These are phyloP conservation scores for Hydropotes inermis DNA, from an alignment of 2,113 vertebrate genomes.

Conservation along the genomic window DNA sequence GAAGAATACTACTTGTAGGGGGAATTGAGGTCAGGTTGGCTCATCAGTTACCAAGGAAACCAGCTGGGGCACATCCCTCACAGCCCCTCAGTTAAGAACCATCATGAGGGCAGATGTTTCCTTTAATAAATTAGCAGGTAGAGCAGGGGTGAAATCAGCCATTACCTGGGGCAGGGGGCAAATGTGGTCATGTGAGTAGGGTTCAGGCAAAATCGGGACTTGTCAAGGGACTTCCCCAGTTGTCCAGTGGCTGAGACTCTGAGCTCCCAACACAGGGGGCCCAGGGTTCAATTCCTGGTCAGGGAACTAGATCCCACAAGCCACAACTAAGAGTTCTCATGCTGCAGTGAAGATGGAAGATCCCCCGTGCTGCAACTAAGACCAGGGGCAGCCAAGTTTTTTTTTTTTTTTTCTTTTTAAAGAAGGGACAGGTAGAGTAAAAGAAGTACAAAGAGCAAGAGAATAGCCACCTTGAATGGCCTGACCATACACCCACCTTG, in stretches of 20 bases:
- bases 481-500: neutral
- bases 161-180: neutral
- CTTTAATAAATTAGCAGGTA: neutral
- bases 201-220: neutral
- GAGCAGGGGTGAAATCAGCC: neutral
- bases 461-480: neutral
- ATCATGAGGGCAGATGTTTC: neutral
- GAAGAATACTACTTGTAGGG: neutral
- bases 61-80: neutral
- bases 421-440: neutral
- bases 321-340: neutral
- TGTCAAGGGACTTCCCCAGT: neutral
- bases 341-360: neutral
- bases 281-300: neutral
- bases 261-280: neutral
- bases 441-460: neutral
- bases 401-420: neutral
- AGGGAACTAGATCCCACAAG: neutral
- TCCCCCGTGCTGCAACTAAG: neutral
- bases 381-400: rapidly evolving
- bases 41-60: neutral
- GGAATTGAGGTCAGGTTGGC: neutral
- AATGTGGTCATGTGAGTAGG: neutral
- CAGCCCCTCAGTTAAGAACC: neutral
- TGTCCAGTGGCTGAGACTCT: neutral